Conservation (phyloP, 1,140 invertebrate genomes). For the Rhagoletis zephyria region DNA sequence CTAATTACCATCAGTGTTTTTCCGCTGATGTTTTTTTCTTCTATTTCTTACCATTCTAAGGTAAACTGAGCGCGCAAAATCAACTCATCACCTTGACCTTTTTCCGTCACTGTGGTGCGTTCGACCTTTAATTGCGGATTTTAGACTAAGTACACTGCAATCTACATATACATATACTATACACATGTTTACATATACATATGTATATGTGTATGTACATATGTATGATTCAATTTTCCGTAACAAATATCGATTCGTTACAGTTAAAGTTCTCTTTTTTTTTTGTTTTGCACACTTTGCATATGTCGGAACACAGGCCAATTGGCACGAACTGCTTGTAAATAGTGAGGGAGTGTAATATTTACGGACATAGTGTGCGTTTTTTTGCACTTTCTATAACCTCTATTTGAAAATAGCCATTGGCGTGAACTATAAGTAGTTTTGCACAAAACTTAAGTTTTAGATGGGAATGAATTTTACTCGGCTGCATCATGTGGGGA, state of each 20-base stretch:
- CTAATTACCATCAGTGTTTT: background rate
- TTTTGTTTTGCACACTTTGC: background rate
- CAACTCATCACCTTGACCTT: slow-evolving; percentile 34
- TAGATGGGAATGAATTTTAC: too few species aligned
- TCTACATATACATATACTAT: background rate
- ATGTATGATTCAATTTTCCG: background rate
- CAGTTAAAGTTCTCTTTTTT: background rate
- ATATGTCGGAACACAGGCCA: background rate
- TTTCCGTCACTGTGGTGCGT: background rate
- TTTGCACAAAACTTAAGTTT: too few species aligned
- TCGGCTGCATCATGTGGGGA: too few species aligned
- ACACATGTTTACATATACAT: background rate
- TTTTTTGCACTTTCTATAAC: background rate
- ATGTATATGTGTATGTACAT: background rate
- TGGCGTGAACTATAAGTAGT: too few species aligned
- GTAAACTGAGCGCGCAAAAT: slow-evolving; percentile 17
- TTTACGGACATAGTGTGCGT: background rate
- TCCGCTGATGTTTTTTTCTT: background rate
- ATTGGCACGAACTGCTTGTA: background rate
- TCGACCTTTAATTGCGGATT: background rate
- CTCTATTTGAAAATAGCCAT: too few species aligned
- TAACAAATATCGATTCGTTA: slow-evolving; percentile 39
- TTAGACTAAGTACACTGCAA: background rate
- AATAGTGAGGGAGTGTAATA: too few species aligned
- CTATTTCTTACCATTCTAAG: background rate